Evolutionary conservation across 2,797 vertebrate genomes (phyloP).

Genomic region (Ispidina lecontei): DNA sequence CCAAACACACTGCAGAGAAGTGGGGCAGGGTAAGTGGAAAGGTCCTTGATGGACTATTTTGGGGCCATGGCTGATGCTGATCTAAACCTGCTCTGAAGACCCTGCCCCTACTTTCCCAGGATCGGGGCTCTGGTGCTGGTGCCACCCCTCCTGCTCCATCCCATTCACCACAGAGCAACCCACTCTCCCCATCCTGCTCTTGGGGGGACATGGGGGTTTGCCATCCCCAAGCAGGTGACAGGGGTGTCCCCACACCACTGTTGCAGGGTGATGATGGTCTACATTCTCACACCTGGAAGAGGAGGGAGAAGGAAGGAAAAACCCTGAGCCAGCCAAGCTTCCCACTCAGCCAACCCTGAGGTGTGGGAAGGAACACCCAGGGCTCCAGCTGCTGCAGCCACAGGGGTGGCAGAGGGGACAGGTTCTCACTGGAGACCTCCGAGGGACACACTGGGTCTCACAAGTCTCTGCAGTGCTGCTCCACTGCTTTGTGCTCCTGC

Average conservation of each 20-base stretch:
- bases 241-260: not conserved
- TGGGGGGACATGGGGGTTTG: not conserved
- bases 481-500: not conserved
- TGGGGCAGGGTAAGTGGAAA: not conserved
- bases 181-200: not conserved
- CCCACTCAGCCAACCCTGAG: accelerated
- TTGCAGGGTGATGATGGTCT: not conserved
- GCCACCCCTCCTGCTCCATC: not conserved
- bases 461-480: not conserved
- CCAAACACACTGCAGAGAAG: accelerated
- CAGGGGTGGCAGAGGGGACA: not conserved
- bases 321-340: not conserved
- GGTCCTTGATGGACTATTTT: not conserved
- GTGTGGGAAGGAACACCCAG: not conserved
- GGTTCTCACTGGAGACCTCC: not conserved
- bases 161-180: not conserved
- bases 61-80: not conserved
- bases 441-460: not conserved
- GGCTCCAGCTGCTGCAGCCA: not conserved
- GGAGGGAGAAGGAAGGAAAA: not conserved
- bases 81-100: not conserved
- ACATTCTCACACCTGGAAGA: not conserved
- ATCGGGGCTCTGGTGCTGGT: not conserved
- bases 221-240: not conserved
- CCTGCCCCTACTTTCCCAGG: not conserved